Evolutionary conservation across 2,797 vertebrate species (phyloP), one percentile per base, ranked within the genome.

Genomic region (Alcedo quadribrachys): DNA sequence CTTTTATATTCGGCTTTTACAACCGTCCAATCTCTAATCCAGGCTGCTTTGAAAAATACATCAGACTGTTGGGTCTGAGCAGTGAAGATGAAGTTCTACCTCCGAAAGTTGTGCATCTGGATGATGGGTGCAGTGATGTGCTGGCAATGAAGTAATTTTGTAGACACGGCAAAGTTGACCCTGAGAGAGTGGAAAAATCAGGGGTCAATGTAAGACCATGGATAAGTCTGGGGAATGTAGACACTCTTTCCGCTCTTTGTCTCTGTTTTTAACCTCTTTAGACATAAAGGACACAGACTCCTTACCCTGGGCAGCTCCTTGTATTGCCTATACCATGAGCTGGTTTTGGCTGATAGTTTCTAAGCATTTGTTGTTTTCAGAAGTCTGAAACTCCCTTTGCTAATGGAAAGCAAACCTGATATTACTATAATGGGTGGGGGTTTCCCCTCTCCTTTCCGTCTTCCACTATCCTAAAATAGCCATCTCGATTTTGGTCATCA

Each of bases 401-500:
- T 78, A 82, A 70, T 48, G 75, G 69, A 92, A 93, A 87, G 66
- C 30, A 87, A 92, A 75, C 62, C 43, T 93, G 75, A 22, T 63
- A 35, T 80, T 66, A 27, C 66, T 80, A 6, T 37, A 54, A 33
- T 5, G 71, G 85, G 91, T 86, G 92, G 46, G 15, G 69, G 65
- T 94, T 94, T 14, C 57, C 66, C 40, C 54, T 87, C 75, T 89
- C 45, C 46, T 57, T 89, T 91, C 92, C 2, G 0, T 28, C 63
- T 87, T 82, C 54, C 82, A 7, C 54, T 62, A 17, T 28, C 71
- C 78, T 85, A 90, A 93, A 95, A 96, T 90, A 96, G 84, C 75
- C 68, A 45, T 28, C 68, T 85, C 58, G 14, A 48, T 93, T 88
- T 51, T 51, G 65, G 65, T 58, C 91, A 83, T 50, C 66, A 70